Evolutionary conservation across 2,888 invertebrate genomes (phyloP), one percentile per base, ranked within the genome.

Genomic region (Lithodes maja): DNA sequence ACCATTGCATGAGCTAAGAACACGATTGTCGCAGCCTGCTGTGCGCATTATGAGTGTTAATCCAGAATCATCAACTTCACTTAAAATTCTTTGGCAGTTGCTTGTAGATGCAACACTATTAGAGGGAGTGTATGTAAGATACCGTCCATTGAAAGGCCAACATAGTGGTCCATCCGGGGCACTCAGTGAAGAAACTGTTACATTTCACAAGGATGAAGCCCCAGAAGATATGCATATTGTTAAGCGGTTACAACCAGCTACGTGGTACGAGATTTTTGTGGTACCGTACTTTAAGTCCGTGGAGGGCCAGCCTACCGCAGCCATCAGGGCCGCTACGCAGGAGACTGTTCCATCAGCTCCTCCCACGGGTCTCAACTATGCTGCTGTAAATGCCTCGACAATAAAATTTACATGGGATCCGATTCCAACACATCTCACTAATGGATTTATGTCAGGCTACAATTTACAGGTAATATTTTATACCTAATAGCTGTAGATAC

Each of bases 251-350:
- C 95, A 95, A 93, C 97, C 97, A 94, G 98, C 96, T 94, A 96
- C 97, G 92, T 96, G 96, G 93, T 99, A 98, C 94, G 97, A 98
- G 94, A 97, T 98, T 94, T 98, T 98, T 94, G 95, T 99, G 92
- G 96, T 97, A 93, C 98, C 98, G 87, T 98, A 97, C 94, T 98
- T 96, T 94, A 97, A 96, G 94, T 96, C 96, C 93, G 96, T 98
- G 91, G 97, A 98, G 94, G 98, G 98, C 92, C 96, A 96, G 93
- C 97, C 98, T 81, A 97, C 97, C 91, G 98, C 98, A 94, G 97
- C 97, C 90, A 95, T 96, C 94, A 95, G 96, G 92, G 96, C 96
- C 91, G 95, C 96, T 93, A 98, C 98, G 88, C 95, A 97, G 92
- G 97, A 98, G 95, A 98, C 87, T 1, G 83, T 86, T 7, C 89